Conservation (phyloP, 2,113 vertebrate species). For the Myotis brandtii region DNA sequence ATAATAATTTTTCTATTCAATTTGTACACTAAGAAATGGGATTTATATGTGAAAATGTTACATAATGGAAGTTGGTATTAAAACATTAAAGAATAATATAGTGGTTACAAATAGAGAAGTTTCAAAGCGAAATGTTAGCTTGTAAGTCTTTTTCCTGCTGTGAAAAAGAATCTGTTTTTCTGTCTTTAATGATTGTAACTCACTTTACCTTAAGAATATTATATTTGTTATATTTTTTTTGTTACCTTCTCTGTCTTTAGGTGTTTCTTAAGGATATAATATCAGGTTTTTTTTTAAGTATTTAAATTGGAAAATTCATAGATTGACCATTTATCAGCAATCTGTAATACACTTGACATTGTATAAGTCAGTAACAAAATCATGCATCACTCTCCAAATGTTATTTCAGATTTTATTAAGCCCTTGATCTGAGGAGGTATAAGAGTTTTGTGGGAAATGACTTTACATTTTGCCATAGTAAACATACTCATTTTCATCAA, state of each 20-base stretch:
- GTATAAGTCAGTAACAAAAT: background rate
- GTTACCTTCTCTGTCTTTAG: background rate
- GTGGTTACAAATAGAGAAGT: background rate
- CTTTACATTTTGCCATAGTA: background rate
- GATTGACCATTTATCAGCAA: background rate
- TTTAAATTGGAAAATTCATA: constrained; percentile 7
- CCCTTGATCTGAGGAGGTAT: background rate
- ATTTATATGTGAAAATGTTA: background rate
- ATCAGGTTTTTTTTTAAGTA: background rate
- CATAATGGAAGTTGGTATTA: background rate
- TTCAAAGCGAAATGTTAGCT: background rate
- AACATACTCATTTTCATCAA: background rate
- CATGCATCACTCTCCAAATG: background rate
- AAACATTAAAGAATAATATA: background rate
- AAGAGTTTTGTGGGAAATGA: background rate
- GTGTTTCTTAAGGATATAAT: background rate
- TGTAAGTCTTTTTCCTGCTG: background rate
- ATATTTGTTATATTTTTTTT: background rate
- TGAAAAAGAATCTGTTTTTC: background rate
- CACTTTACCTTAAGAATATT: background rate
- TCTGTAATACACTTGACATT: background rate
- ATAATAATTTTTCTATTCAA: background rate
- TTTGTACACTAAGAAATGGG: background rate
- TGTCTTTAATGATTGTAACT: background rate
- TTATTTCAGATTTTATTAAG: background rate